phyloP scores from a whole-genome alignment of 2,797 vertebrate genomes.

The Chelonia mydas region DNA sequence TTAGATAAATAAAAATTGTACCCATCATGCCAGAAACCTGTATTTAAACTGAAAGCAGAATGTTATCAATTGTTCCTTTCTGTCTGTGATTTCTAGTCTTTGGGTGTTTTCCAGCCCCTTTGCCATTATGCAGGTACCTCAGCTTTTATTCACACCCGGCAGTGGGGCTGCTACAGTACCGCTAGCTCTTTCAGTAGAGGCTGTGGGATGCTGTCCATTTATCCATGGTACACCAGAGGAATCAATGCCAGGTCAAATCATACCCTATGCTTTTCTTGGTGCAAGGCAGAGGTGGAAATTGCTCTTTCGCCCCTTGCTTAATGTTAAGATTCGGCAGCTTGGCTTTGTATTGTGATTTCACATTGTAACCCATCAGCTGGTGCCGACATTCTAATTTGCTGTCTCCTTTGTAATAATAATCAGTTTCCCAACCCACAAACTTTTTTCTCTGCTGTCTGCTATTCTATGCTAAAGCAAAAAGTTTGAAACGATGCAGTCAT shows the following conservation, averaged over 20 bases:
- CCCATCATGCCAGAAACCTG: neutral
- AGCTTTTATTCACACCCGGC: neutral
- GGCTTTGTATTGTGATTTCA: neutral
- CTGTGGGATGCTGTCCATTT: neutral
- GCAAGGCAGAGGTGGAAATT: neutral
- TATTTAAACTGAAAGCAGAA: neutral
- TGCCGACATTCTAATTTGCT: constrained; percentile 21
- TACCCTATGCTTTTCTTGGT: neutral
- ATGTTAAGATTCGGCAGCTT: neutral
- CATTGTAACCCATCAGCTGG: neutral
- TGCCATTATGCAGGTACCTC: neutral
- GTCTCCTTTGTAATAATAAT: constrained; percentile 7
- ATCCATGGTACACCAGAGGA: neutral
- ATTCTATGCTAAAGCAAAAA: neutral
- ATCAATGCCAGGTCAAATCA: neutral
- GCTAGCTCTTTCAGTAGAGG: neutral
- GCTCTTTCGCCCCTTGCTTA: neutral
- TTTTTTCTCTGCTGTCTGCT: neutral
- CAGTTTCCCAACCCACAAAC: neutral
- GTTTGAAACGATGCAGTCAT: neutral
- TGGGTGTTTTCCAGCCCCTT: neutral
- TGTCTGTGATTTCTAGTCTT: neutral
- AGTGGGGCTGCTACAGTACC: neutral
- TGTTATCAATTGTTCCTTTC: neutral
- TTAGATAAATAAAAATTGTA: neutral